Evolutionary conservation across 53 echinoderm and acorn worm genomes (phyloP), one percentile per base, ranked within the genome.

Genomic region (Apostichopus leukothele): DNA sequence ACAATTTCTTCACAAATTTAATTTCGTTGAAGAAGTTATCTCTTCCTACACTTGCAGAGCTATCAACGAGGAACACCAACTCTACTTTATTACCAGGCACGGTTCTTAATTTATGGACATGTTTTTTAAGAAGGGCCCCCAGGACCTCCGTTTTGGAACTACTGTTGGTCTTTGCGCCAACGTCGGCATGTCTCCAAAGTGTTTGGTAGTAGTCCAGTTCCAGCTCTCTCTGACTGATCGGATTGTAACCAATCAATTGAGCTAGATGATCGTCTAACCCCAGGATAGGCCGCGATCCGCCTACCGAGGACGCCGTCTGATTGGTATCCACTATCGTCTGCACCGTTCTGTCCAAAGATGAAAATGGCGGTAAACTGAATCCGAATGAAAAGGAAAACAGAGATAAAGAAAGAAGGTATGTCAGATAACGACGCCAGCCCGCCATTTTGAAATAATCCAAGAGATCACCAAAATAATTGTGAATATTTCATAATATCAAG

Each of bases 11-110:
- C 57, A 98, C 95, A 76, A 98, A 98, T 77, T 94, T 95, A 14
- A 98, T 90, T 76, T 98, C 98, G 91, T 98, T 98, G 88, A 98
- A 96, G 84, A 98, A 98, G 79, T 98, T 90, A 67, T 88, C 93
- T 54, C 91, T 89, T 5, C 98, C 98, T 10, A 98, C 98, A 79
- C 98, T 98, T 7, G 95, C 89, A 11, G 98, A 98, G 74, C 94
- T 96, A 67, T 98, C 98, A 21, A 98, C 98, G 0, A 98, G 90
- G 73, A 98, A 98, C 21, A 96, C 93, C 51, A 98, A 86, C 78
- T 98, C 98, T 16, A 98, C 95, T 71, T 92, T 75, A 4, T 91
- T 89, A 74, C 93, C 92, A 84, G 89, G 89, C 5, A 93, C 91
- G 52, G 75, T 83, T 51, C 98, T 89, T 39, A 98, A 91, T 75